These are phyloP conservation scores for Sweltsa coloradensis DNA, from an alignment of 1,140 invertebrate genomes.

Conservation along the genomic window DNA sequence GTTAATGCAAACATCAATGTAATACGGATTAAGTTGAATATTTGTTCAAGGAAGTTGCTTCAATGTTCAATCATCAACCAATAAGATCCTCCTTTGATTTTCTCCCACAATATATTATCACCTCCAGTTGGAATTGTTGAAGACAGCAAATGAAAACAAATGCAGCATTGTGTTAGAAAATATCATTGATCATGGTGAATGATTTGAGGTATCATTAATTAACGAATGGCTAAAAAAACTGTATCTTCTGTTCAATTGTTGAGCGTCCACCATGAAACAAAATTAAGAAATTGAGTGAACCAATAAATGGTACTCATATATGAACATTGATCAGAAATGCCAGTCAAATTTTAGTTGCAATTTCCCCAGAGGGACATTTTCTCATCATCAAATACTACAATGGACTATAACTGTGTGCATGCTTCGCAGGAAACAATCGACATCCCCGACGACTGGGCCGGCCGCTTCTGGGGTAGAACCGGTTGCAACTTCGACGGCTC, in stretches of 20 bases:
- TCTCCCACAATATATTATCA: too few relatives aligned
- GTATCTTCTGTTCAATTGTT: too few relatives aligned
- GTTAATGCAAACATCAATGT: neutral
- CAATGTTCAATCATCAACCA: too few relatives aligned
- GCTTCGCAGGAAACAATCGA: constrained; percentile 1
- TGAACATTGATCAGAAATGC: neutral
- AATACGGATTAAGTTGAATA: neutral
- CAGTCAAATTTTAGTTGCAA: neutral
- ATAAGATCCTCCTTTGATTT: neutral
- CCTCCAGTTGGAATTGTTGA: too few relatives aligned
- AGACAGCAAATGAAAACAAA: too few relatives aligned
- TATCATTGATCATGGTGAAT: too few relatives aligned
- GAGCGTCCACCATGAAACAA: too few relatives aligned
- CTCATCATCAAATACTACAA: neutral
- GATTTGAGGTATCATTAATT: too few relatives aligned
- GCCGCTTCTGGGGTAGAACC: constrained; percentile 31
- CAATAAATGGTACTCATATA: neutral
- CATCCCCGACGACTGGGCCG: constrained; percentile 25
- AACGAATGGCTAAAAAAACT: too few relatives aligned
- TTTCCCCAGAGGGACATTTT: neutral
- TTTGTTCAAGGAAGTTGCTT: too few relatives aligned
- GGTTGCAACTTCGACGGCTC: constrained; percentile 21
- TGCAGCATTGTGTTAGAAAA: too few relatives aligned
- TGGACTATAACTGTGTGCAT: constrained; percentile 3
- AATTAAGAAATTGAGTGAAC: constrained; percentile 15